These are phyloP conservation scores for Lutjanus campechanus DNA, from an alignment of 2,797 vertebrate species.

Conservation along the genomic window DNA sequence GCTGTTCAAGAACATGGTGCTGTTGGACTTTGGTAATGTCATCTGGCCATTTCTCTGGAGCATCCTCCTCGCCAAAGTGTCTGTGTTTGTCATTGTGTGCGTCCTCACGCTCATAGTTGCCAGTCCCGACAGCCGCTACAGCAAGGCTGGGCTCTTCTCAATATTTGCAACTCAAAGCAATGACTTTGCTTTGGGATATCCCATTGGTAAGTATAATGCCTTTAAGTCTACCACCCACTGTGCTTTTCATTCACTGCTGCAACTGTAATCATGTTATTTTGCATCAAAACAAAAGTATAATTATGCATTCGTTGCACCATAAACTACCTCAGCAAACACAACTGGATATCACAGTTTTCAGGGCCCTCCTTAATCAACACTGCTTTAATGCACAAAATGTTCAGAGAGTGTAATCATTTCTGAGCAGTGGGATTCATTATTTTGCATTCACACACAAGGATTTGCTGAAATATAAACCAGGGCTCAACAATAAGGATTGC, in stretches of 20 bases:
- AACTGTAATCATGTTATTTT: background rate
- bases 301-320: slow-evolving; percentile 10
- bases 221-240: background rate
- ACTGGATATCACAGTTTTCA: background rate
- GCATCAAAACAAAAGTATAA: background rate
- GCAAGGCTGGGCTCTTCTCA: slow-evolving; percentile 95
- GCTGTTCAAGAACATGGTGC: slow-evolving; percentile 98
- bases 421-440: background rate
- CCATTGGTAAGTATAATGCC: slow-evolving; percentile 90
- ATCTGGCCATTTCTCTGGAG: slow-evolving; percentile 97
- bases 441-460: background rate
- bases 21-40: slow-evolving; percentile 94
- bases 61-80: slow-evolving; percentile 94
- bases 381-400: background rate
- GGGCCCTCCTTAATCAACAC: background rate
- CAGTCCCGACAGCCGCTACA: slow-evolving; percentile 90
- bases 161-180: slow-evolving; percentile 99
- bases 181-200: slow-evolving; percentile 98
- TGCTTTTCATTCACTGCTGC: background rate
- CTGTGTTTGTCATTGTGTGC: slow-evolving; percentile 92
- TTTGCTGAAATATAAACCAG: background rate
- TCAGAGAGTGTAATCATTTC: background rate
- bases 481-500: too few relatives aligned
- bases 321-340: background rate
- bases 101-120: slow-evolving; percentile 92